Evolutionary conservation across 1,140 invertebrate genomes (phyloP).

Genomic region (Eubasilissa regina): DNA sequence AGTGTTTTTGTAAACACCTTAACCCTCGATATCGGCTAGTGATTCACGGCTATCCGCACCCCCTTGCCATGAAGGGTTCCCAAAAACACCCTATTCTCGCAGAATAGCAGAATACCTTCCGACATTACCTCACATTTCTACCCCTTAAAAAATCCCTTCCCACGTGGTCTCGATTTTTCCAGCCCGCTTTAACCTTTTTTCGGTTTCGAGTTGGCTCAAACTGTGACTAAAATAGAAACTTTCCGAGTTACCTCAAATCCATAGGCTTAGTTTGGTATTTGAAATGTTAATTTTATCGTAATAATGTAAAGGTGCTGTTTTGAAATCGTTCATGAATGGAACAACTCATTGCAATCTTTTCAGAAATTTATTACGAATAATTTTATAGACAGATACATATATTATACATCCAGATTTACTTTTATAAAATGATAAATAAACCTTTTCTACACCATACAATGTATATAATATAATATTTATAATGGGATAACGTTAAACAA

Average conservation of each 20-base stretch:
- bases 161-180: constrained; percentile 16
- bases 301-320: constrained; percentile 6
- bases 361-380: too few species aligned
- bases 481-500: too few species aligned
- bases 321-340: neutral
- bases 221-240: constrained; percentile 28
- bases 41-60: constrained; percentile 40
- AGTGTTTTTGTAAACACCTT: constrained; percentile 48
- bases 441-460: too few species aligned
- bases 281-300: constrained; percentile 18
- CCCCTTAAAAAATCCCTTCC: constrained; percentile 30
- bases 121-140: constrained; percentile 38
- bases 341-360: neutral
- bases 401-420: too few species aligned
- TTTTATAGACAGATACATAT: too few species aligned
- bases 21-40: constrained; percentile 45
- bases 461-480: too few species aligned
- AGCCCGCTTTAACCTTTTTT: constrained; percentile 4
- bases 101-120: constrained; percentile 12
- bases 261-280: constrained; percentile 9
- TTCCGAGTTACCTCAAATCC: constrained; percentile 12
- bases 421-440: too few species aligned
- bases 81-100: constrained; percentile 25
- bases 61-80: constrained; percentile 14
- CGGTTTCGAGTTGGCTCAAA: neutral